phyloP scores from a whole-genome alignment of 2,797 vertebrate genomes.

The Ambastaia sidthimunki region DNA sequence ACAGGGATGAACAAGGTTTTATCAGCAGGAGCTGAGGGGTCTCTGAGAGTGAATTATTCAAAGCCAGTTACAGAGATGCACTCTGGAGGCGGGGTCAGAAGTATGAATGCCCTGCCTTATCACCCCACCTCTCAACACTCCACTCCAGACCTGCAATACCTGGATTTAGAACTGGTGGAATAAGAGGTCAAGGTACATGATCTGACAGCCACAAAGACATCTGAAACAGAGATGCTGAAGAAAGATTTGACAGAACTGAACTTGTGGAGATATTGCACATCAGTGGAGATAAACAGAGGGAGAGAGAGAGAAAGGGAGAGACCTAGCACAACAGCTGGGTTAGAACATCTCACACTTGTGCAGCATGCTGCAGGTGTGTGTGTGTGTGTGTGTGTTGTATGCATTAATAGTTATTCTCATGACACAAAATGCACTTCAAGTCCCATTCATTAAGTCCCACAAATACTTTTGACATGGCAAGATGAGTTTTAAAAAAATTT shows the following conservation, averaged over 20 bases:
- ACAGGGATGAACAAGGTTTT: slow-evolving; percentile 73
- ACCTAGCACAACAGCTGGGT: background rate
- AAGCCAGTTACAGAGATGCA: slow-evolving; percentile 66
- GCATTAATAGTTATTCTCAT: slow-evolving; percentile 6
- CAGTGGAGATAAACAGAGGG: background rate
- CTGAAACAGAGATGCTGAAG: slow-evolving; percentile 6
- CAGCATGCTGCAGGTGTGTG: background rate
- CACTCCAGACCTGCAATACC: slow-evolving; percentile 5
- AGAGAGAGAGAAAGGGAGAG: slow-evolving; percentile 3
- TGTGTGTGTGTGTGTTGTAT: slow-evolving; percentile 7
- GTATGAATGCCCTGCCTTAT: slow-evolving; percentile 63
- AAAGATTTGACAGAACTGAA: background rate
- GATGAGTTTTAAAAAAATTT: no score
- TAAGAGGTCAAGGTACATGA: slow-evolving; percentile 1
- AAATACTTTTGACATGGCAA: no score
- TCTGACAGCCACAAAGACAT: slow-evolving; percentile 13
- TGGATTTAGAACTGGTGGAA: slow-evolving; percentile 24
- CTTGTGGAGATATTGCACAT: background rate
- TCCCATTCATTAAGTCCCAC: slow-evolving; percentile 16
- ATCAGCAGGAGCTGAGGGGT: slow-evolving; percentile 71
- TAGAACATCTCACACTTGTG: background rate
- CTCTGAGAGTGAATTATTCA: slow-evolving; percentile 78
- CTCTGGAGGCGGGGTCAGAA: slow-evolving; percentile 47
- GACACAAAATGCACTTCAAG: slow-evolving; percentile 5
- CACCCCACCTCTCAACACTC: slow-evolving; percentile 24